Evolutionary conservation across 2,113 vertebrate genomes (phyloP).

Genomic region (Thinocorus orbignyianus): DNA sequence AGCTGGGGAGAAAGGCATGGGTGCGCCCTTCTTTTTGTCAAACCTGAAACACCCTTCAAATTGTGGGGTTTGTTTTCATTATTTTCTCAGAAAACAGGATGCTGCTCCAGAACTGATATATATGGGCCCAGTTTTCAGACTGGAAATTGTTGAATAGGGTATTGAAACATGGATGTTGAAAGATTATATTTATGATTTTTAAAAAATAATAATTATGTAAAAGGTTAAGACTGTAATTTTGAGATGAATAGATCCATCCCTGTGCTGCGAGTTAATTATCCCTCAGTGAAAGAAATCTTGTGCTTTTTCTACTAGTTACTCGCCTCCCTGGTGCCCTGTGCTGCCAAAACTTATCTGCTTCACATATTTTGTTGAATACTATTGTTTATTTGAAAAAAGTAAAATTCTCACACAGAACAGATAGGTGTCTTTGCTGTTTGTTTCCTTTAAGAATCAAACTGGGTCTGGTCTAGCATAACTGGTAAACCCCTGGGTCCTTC

Average conservation of each 20-base stretch:
- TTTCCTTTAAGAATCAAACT: neutral
- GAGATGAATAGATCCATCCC: neutral
- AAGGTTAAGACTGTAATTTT: neutral
- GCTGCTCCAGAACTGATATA: neutral
- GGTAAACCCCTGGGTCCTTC: neutral
- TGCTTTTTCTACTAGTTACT: neutral
- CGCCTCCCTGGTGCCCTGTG: neutral
- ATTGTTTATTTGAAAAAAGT: neutral
- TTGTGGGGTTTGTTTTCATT: neutral
- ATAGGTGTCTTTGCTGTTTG: neutral
- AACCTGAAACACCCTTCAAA: neutral
- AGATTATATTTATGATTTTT: neutral
- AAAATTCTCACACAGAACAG: neutral
- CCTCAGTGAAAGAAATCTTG: neutral
- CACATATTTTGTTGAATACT: neutral
- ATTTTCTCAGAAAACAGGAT: neutral
- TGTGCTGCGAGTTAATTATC: neutral
- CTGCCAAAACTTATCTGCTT: neutral
- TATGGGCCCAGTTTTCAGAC: neutral
- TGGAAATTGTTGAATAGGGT: neutral
- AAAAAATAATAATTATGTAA: conserved; percentile 7
- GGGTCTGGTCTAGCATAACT: neutral
- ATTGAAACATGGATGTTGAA: neutral
- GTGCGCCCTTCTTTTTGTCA: neutral
- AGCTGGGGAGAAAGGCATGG: neutral